Percentiles rank a stretch among this genome's conserved stretches.
Conservation (phyloP, 2,797 vertebrate species). For the Coranthus polyacanthus region DNA sequence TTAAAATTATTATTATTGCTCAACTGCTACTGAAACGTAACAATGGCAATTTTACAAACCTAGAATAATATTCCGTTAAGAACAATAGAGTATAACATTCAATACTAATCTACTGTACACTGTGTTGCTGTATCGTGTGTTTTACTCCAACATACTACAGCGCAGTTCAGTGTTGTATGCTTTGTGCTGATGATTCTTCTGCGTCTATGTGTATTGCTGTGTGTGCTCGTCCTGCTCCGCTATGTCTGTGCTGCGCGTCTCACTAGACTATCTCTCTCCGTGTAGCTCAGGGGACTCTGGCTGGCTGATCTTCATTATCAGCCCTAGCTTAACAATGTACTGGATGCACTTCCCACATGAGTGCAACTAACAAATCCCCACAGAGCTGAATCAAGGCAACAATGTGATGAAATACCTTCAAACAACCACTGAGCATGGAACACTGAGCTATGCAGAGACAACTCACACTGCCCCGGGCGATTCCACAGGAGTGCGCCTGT, state of each 20-base stretch:
- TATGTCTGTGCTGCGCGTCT: slow-evolving; percentile 66
- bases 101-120: slow-evolving; percentile 50
- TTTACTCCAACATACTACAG: slow-evolving; percentile 42
- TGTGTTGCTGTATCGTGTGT: slow-evolving; percentile 49
- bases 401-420: slow-evolving; percentile 86
- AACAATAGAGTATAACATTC: slow-evolving; percentile 41
- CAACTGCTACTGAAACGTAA: slow-evolving; percentile 43
- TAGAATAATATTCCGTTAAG: slow-evolving; percentile 22
- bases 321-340: slow-evolving; percentile 81
- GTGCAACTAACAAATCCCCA: slow-evolving; percentile 85
- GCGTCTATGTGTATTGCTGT: slow-evolving; percentile 60
- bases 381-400: slow-evolving; percentile 84
- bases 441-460: slow-evolving; percentile 78
- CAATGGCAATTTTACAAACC: slow-evolving; percentile 44
- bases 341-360: slow-evolving; percentile 85
- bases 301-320: slow-evolving; percentile 84
- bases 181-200: slow-evolving; percentile 72
- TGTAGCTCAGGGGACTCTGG: slow-evolving; percentile 77
- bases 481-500: slow-evolving; percentile 82
- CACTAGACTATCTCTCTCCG: slow-evolving; percentile 71
- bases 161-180: slow-evolving; percentile 59
- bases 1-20: slow-evolving; percentile 58
- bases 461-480: slow-evolving; percentile 76
- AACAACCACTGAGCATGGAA: slow-evolving; percentile 78
- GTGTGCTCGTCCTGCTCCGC: slow-evolving; percentile 63